Evolutionary conservation across 2,797 vertebrate species (phyloP).

Genomic region (Ateles fusciceps): DNA sequence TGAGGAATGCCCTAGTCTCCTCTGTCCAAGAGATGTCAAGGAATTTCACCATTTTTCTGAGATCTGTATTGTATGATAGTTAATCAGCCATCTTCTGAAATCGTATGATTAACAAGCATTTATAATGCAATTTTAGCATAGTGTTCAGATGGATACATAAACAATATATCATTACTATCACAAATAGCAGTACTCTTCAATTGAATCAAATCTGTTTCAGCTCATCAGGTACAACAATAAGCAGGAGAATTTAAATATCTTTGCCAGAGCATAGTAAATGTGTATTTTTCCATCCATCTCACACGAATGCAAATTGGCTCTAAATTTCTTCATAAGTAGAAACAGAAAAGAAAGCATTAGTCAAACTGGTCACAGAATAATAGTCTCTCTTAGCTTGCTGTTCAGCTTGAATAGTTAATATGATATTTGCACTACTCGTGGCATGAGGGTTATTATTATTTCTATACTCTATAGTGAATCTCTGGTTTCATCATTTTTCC

Average conservation of each 20-base stretch:
- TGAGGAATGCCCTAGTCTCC: not conserved
- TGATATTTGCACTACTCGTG: not conserved
- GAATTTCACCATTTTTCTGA: not conserved
- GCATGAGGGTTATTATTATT: not conserved
- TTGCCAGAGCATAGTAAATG: not conserved
- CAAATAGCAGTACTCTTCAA: not conserved
- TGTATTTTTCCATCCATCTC: not conserved
- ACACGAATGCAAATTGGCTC: not conserved
- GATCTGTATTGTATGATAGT: not conserved
- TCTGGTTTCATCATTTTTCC: slow-evolving; percentile 20
- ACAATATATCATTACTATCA: not conserved
- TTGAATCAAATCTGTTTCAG: not conserved
- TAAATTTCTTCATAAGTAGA: slow-evolving; percentile 6
- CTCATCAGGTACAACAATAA: not conserved
- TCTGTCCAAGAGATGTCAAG: not conserved
- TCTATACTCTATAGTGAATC: not conserved
- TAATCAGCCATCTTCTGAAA: not conserved
- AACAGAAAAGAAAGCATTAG: slow-evolving; percentile 14
- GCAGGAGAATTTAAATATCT: not conserved
- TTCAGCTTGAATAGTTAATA: not conserved
- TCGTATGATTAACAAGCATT: not conserved
- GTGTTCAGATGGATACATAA: not conserved
- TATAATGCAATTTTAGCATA: not conserved
- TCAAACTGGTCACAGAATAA: not conserved
- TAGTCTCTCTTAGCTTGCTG: not conserved